Evolutionary conservation across 2,113 vertebrate species (phyloP).

Genomic region (Circaetus cinerascens): DNA sequence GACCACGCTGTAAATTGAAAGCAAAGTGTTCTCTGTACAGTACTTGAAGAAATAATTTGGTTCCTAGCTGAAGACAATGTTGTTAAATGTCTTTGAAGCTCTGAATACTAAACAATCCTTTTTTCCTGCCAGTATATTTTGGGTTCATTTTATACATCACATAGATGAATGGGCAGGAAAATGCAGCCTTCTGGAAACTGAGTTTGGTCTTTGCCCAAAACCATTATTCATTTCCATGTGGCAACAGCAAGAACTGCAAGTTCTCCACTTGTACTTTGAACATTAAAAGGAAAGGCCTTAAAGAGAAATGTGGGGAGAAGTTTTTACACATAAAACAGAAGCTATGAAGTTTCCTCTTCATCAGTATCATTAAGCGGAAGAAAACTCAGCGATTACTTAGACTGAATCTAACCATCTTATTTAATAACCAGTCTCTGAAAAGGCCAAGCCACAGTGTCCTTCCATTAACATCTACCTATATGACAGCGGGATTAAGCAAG

Average conservation of each 20-base stretch:
- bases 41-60: conserved; percentile 43
- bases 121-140: neutral
- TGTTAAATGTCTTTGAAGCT: conserved; percentile 19
- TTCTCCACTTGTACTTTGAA: neutral
- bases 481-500: neutral
- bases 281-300: neutral
- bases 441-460: neutral
- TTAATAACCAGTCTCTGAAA: neutral
- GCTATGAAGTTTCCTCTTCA: neutral
- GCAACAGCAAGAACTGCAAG: neutral
- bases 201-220: conserved; percentile 31
- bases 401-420: neutral
- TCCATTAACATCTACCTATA: neutral
- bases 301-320: neutral
- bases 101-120: conserved; percentile 22
- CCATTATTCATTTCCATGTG: conserved; percentile 4
- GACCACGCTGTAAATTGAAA: neutral
- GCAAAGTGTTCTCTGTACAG: conserved; percentile 7
- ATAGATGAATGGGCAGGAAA: neutral
- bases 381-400: neutral
- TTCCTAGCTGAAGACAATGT: conserved; percentile 8
- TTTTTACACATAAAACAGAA: neutral
- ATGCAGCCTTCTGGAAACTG: conserved; percentile 18
- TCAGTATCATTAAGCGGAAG: neutral
- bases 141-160: neutral